Percentiles rank a stretch among this genome's conserved stretches.
Conservation (phyloP, 92 coral and sea anemone genomes). For the Epizoanthus rinbou region DNA sequence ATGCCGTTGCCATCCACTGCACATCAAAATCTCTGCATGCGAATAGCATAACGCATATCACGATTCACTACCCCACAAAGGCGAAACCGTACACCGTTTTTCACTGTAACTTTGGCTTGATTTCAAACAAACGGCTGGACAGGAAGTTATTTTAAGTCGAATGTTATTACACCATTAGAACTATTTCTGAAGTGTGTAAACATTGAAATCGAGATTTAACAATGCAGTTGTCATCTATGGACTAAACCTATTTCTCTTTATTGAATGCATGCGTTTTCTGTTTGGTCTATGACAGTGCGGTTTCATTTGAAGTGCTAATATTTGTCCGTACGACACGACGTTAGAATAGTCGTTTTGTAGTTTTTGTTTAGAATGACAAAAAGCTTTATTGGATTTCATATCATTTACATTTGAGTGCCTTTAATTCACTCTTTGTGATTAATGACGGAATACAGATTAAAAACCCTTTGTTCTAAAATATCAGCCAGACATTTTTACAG, state of each 20-base stretch:
- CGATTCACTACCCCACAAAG: background rate
- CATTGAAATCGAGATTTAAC: background rate
- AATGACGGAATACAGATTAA: background rate
- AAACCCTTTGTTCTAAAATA: background rate
- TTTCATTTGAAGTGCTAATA: constrained; percentile 30
- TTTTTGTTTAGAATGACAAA: constrained; percentile 33
- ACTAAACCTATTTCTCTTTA: background rate
- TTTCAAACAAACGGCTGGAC: background rate
- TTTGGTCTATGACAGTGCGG: constrained; percentile 1
- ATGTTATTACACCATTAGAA: background rate
- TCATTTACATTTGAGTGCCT: background rate
- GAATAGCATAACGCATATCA: background rate
- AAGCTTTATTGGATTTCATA: constrained; percentile 25
- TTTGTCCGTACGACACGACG: background rate
- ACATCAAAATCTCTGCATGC: too few relatives aligned
- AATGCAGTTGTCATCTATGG: background rate
- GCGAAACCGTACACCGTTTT: constrained; percentile 23
- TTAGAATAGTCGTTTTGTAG: background rate
- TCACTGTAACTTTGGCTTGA: background rate
- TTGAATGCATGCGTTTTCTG: background rate
- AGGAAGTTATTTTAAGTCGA: constrained; percentile 15
- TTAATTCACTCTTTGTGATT: background rate
- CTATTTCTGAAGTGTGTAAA: constrained; percentile 17
- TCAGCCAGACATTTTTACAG: background rate
- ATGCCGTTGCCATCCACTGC: too few relatives aligned